These are phyloP conservation scores for Eretmocerus hayati DNA, from an alignment of 2,888 invertebrate species.

Conservation along the genomic window DNA sequence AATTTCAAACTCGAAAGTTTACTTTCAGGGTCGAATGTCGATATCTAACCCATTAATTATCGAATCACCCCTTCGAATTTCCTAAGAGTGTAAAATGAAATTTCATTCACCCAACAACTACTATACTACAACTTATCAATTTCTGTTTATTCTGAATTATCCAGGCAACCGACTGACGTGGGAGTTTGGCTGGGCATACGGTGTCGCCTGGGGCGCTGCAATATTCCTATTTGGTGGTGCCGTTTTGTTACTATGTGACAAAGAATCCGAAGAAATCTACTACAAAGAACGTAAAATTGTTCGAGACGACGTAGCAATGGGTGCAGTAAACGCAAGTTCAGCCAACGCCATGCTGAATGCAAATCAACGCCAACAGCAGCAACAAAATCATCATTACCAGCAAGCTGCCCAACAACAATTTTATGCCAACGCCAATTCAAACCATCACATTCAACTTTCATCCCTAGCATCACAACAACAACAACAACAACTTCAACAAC, in stretches of 20 bases:
- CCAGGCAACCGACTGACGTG: conserved; percentile 82
- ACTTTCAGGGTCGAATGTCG: too few relatives aligned
- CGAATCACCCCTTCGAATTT: too few relatives aligned
- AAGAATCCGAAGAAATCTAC: conserved; percentile 96
- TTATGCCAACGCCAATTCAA: too few relatives aligned
- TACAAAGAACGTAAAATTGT: conserved; percentile 94
- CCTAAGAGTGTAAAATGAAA: too few relatives aligned
- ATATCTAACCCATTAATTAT: too few relatives aligned
- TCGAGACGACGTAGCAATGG: conserved; percentile 51
- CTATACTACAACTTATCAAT: too few relatives aligned
- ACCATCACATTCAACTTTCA: conserved; percentile 22
- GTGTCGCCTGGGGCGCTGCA: conserved; percentile 95
- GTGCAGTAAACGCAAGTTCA: conserved; percentile 11
- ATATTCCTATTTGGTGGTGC: conserved; percentile 93
- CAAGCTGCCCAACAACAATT: not conserved
- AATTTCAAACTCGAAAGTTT: too few relatives aligned
- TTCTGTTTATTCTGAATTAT: too few relatives aligned
- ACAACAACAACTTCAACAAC: not conserved
- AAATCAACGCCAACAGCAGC: too few relatives aligned
- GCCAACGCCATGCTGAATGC: not conserved
- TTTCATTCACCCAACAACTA: too few relatives aligned
- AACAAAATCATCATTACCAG: not conserved
- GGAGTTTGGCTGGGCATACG: conserved; percentile 99
- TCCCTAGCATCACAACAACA: not conserved
- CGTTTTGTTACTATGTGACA: conserved; percentile 89